A percentile compares a stretch with the other conserved stretches of the same genome.
These are phyloP conservation scores for Melieria crassipennis DNA, from an alignment of 2,888 invertebrate species.

Conservation along the genomic window DNA sequence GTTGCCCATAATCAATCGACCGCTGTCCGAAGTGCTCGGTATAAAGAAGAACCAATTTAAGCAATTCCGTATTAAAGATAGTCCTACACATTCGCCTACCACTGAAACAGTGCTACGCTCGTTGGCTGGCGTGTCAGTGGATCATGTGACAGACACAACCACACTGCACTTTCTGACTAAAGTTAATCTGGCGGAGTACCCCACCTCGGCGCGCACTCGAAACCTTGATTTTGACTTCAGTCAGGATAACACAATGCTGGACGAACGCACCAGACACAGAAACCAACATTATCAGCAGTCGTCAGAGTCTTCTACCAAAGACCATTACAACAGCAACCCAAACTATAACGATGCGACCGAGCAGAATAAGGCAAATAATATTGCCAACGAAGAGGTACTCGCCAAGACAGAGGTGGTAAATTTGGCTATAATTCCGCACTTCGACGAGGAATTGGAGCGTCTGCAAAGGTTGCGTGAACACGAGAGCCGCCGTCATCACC, in stretches of 20 bases:
- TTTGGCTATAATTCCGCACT: constrained; percentile 65
- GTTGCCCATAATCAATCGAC: constrained; percentile 65
- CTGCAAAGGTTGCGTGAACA: constrained; percentile 60
- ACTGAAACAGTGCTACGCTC: constrained; percentile 45
- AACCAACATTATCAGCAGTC: constrained; percentile 50
- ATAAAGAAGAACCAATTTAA: constrained; percentile 66
- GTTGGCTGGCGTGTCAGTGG: constrained; percentile 21
- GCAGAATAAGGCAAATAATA: constrained; percentile 49
- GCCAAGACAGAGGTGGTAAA: constrained; percentile 65
- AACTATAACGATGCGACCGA: constrained; percentile 38
- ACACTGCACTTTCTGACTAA: constrained; percentile 58
- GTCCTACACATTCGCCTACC: constrained; percentile 48
- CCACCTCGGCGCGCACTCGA: constrained; percentile 54
- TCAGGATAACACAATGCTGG: constrained; percentile 61
- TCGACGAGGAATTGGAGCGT: constrained; percentile 64
- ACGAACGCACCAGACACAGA: constrained; percentile 58
- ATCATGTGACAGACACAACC: constrained; percentile 38
- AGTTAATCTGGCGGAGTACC: constrained; percentile 62
- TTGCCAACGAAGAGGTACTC: constrained; percentile 61
- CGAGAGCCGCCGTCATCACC: constrained; percentile 58
- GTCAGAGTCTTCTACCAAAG: constrained; percentile 48
- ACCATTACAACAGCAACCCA: constrained; percentile 22
- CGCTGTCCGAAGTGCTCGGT: constrained; percentile 65
- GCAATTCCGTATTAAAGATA: constrained; percentile 64
- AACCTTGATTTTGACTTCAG: constrained; percentile 64